Evolutionary conservation across 2,888 invertebrate species (phyloP).

Genomic region (Spisula subtruncata): DNA sequence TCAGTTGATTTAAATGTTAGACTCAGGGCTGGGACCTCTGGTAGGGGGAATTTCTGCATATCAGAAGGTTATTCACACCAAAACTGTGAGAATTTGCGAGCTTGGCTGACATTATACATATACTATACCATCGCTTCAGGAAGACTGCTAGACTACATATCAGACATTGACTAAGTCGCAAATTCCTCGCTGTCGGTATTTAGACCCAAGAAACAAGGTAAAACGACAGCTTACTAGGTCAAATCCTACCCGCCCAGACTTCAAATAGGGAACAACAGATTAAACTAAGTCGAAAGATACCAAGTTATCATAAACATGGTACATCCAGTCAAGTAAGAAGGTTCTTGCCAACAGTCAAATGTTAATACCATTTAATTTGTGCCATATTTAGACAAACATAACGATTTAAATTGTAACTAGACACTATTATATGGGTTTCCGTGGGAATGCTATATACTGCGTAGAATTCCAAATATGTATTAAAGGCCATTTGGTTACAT

Average conservation of each 20-base stretch:
- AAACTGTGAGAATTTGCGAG: too few species aligned
- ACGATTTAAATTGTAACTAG: not conserved
- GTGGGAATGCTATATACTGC: not conserved
- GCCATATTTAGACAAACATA: slow-evolving; percentile 13
- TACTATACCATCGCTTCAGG: too few species aligned
- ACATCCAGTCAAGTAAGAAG: not conserved
- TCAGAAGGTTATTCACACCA: too few species aligned
- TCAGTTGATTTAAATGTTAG: too few species aligned
- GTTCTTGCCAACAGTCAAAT: slow-evolving; percentile 10
- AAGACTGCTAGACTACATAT: too few species aligned
- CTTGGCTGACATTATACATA: too few species aligned
- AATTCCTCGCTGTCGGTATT: not conserved
- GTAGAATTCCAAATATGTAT: not conserved
- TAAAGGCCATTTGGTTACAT: not conserved
- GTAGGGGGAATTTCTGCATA: too few species aligned
- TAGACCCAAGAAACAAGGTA: not conserved
- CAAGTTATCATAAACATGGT: not conserved
- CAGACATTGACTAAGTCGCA: not conserved
- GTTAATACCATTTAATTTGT: slow-evolving; percentile 15
- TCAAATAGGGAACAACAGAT: not conserved
- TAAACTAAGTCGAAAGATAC: not conserved
- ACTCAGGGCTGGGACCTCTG: too few species aligned
- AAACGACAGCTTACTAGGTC: not conserved
- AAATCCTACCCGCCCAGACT: not conserved
- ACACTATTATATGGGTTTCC: not conserved